Conservation (phyloP, 2,888 invertebrate genomes). For the Oxystoma pomonae region DNA sequence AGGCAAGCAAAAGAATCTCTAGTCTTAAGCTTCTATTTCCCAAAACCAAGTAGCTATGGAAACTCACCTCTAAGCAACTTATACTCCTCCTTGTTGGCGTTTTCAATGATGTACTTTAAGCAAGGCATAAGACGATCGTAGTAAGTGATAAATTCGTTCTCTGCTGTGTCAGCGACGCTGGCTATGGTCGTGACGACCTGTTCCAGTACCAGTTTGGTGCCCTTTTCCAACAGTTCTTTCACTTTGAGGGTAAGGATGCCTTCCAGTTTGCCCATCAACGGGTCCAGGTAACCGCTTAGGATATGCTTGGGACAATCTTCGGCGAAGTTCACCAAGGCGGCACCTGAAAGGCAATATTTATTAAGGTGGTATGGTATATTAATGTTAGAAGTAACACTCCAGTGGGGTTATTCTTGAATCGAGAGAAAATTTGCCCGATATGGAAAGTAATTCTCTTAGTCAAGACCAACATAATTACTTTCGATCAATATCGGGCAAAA, state of each 20-base stretch:
- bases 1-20: no score
- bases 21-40: no score
- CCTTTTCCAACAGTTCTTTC: conserved; percentile 89
- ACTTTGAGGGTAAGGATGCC: conserved; percentile 87
- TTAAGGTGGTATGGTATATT: no score
- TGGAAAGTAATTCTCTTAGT: no score
- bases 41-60: no score
- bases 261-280: conserved; percentile 88
- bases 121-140: conserved; percentile 93
- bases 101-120: conserved; percentile 94
- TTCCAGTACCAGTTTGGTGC: conserved; percentile 93
- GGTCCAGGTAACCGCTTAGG: conserved; percentile 84
- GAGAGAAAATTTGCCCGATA: no score
- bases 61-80: conserved; percentile 77
- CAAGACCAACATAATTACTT: no score
- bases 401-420: no score
- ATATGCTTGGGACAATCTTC: conserved; percentile 98
- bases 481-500: no score
- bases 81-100: conserved; percentile 83
- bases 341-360: no score
- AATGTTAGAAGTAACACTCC: no score
- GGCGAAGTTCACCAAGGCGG: conserved; percentile 98
- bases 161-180: conserved; percentile 96
- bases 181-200: conserved; percentile 99
- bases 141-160: conserved; percentile 91